Base-by-base conservation (phyloP, 2,797 vertebrate species). In the Astyanax mexicanus region DNA sequence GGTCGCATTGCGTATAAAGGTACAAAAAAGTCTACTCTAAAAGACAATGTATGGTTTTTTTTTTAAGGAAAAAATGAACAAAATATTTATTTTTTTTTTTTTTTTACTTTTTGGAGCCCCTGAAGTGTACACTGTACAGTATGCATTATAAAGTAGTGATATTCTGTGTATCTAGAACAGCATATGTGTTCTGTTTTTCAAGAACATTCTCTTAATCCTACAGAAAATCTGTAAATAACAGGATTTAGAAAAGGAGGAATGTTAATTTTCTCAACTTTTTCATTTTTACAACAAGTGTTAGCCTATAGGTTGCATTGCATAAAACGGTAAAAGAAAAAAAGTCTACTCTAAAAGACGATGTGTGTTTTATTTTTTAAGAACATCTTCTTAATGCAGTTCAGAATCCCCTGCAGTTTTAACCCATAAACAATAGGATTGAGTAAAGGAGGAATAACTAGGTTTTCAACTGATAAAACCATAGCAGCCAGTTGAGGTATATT, bases 391-490 rank as follows among this genome's bases (percentile, higher is more conserved):
- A 58, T 58, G 3, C 6, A 29, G 2, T 57, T 58, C 6, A 19
- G 32, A 29, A 71, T 71, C n/a, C 45, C 54, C 42, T 44, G 38
- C 9, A 71, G 9, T 21, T 71, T 71, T 25, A 71, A 23, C 32
- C 54, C 54, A 47, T 71, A 71, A 7, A 58, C 17, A 27, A 71
- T 45, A 0, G 54, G 40, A 71, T 71, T 54, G 0, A 54, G 25
- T 1, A 54, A 23, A 13, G 52, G 52, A 27, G 52, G 52, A 27
- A 54, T 54, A 8, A 71, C 17, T 25, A 71, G 2, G 42, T 71
- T 71, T 57, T 58, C 54, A 19, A 72, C 19, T 23, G 69, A 72
- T 32, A 72, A 19, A 6, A 62, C 2, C 69, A 72, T 49, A 7
- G 19, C 10, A 11, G 72, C 1, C n/a, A 61, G 17, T 3, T 61